phyloP scores from a whole-genome alignment of 2,888 invertebrate species.

The Drosophila antonietae region DNA sequence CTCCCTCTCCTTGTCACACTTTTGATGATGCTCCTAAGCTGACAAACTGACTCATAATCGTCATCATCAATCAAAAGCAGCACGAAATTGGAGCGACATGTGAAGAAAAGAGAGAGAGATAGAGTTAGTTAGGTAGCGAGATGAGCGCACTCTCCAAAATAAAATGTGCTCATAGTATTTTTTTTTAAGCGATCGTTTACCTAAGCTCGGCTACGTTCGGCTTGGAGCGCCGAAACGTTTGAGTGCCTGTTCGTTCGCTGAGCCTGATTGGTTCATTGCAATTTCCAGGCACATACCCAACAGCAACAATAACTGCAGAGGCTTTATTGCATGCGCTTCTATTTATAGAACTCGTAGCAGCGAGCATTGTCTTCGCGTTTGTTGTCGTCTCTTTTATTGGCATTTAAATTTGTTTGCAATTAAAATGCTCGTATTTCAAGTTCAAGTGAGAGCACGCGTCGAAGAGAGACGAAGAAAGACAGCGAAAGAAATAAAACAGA shows the following conservation, averaged over 20 bases:
- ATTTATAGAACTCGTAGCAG: slow-evolving; percentile 28
- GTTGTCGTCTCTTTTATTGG: slow-evolving; percentile 45
- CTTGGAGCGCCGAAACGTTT: background rate
- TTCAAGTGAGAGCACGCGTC: slow-evolving; percentile 68
- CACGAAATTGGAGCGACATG: slow-evolving; percentile 47
- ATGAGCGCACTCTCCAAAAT: slow-evolving; percentile 14
- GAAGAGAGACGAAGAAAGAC: background rate
- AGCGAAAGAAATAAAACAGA: background rate
- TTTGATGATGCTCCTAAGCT: slow-evolving; percentile 20
- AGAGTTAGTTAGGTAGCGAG: background rate
- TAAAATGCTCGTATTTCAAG: slow-evolving; percentile 61
- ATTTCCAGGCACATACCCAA: slow-evolving; percentile 11
- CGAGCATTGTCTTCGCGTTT: slow-evolving; percentile 11
- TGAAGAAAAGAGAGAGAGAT: background rate
- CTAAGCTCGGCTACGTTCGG: background rate
- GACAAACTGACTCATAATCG: slow-evolving; percentile 69
- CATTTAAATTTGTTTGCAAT: slow-evolving; percentile 63
- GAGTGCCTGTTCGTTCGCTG: background rate
- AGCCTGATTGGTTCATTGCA: slow-evolving; percentile 21
- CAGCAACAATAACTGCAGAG: background rate
- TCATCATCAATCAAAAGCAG: slow-evolving; percentile 65
- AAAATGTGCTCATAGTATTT: background rate
- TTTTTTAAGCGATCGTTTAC: slow-evolving; percentile 4
- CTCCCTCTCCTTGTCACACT: background rate
- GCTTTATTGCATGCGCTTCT: slow-evolving; percentile 12